These are phyloP conservation scores for Erebia epiphron DNA, from an alignment of 2,888 invertebrate genomes.

Conservation along the genomic window DNA sequence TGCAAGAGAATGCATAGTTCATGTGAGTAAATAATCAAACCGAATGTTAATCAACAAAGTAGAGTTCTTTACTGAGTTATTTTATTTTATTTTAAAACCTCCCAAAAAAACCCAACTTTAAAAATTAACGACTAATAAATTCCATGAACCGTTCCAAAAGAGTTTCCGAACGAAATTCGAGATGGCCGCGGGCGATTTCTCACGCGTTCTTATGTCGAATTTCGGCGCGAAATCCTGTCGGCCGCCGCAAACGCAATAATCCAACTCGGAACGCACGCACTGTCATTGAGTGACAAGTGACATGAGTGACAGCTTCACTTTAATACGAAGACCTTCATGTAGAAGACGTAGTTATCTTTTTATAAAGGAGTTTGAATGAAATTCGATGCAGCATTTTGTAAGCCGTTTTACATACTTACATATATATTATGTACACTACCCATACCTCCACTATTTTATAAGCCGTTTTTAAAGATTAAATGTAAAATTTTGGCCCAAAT, in stretches of 20 bases:
- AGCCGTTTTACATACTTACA: background rate
- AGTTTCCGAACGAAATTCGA: slow-evolving; percentile 66
- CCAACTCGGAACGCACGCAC: slow-evolving; percentile 37
- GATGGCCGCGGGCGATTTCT: slow-evolving; percentile 65
- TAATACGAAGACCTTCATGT: slow-evolving; percentile 18
- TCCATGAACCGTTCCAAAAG: slow-evolving; percentile 56
- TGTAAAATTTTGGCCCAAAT: too few species aligned
- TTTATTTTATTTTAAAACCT: background rate
- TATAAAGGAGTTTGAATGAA: background rate
- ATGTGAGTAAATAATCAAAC: background rate
- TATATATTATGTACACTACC: too few species aligned
- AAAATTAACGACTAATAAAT: slow-evolving; percentile 15
- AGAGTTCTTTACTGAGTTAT: background rate
- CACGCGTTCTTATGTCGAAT: slow-evolving; percentile 73
- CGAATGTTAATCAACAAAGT: background rate
- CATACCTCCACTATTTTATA: too few species aligned
- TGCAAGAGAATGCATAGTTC: background rate
- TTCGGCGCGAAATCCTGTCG: slow-evolving; percentile 70
- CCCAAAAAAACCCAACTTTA: background rate
- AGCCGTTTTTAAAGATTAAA: too few species aligned
- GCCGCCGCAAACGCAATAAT: slow-evolving; percentile 35
- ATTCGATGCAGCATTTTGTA: background rate
- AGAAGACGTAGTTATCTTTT: slow-evolving; percentile 23
- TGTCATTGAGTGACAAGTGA: slow-evolving; percentile 37
- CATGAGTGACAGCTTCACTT: slow-evolving; percentile 25